phyloP scores from a whole-genome alignment of 2,888 invertebrate species.

The Microplitis manilae region DNA sequence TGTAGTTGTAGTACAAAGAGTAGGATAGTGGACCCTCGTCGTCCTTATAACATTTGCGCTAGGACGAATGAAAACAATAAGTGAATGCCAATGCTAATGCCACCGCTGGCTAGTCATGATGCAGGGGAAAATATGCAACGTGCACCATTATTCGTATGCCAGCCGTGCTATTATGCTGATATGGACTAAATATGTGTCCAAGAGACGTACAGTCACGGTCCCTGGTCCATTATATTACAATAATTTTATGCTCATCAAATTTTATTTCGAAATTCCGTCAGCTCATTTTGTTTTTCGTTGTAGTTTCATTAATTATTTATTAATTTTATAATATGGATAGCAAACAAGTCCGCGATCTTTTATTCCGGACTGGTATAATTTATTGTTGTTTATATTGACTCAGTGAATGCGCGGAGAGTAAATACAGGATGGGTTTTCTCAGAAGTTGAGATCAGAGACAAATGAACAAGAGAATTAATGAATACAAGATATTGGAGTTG shows the following conservation, averaged over 20 bases:
- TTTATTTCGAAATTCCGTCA: not conserved
- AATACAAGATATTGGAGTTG: not conserved
- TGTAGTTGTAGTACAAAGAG: not conserved
- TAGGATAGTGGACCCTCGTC: slow-evolving; percentile 39
- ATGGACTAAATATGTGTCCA: slow-evolving; percentile 43
- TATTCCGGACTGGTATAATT: too few relatives aligned
- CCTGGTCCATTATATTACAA: not conserved
- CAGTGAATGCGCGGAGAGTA: too few relatives aligned
- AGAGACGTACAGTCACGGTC: slow-evolving; percentile 6
- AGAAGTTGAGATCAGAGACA: not conserved
- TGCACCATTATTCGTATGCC: slow-evolving; percentile 32
- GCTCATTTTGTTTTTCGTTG: not conserved
- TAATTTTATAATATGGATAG: not conserved
- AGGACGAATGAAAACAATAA: slow-evolving; percentile 62
- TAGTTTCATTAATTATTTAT: not conserved
- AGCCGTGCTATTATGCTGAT: slow-evolving; percentile 35
- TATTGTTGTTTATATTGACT: too few relatives aligned
- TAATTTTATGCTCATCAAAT: slow-evolving; percentile 4
- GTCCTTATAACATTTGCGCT: slow-evolving; percentile 47
- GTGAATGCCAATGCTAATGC: slow-evolving; percentile 62
- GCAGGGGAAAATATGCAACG: slow-evolving; percentile 48
- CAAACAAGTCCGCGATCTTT: too few relatives aligned
- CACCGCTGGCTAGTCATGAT: slow-evolving; percentile 21
- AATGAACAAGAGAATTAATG: not conserved
- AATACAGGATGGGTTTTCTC: too few relatives aligned